phyloP scores from a whole-genome alignment of 2,888 invertebrate genomes.

The Tridacna gigas region DNA sequence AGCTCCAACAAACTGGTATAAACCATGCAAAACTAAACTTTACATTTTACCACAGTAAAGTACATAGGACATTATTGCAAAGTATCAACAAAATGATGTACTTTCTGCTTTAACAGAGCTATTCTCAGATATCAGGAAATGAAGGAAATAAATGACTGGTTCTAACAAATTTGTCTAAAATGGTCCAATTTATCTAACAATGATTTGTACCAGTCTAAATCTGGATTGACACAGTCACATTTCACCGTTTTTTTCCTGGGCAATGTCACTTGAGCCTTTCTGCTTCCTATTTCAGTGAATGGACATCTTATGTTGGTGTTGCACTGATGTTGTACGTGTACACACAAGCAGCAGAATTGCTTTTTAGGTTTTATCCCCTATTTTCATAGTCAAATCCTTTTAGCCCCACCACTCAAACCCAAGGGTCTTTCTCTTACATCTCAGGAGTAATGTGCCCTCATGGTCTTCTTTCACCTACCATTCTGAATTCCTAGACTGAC shows the following conservation, averaged over 20 bases:
- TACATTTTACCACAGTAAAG: constrained; percentile 1
- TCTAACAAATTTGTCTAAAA: constrained; percentile 29
- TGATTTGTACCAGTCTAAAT: constrained; percentile 19
- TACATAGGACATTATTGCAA: constrained; percentile 11
- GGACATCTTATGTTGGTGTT: too few species aligned
- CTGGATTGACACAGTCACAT: constrained; percentile 15
- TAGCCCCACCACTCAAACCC: too few species aligned
- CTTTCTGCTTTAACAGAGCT: constrained; percentile 13
- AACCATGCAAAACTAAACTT: background rate
- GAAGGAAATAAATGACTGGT: constrained; percentile 25
- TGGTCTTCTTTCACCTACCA: too few species aligned
- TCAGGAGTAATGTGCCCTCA: too few species aligned
- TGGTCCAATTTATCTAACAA: constrained; percentile 27
- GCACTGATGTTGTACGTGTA: too few species aligned
- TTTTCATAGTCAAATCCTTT: too few species aligned
- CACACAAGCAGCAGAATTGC: too few species aligned
- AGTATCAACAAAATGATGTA: constrained; percentile 14
- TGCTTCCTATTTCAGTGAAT: too few species aligned
- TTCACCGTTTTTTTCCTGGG: background rate
- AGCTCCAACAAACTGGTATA: background rate
- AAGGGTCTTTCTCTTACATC: too few species aligned
- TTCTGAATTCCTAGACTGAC: too few species aligned
- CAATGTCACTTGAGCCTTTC: too few species aligned
- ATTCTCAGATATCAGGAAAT: constrained; percentile 20
- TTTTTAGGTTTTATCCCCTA: too few species aligned